Conservation (phyloP, 2,113 vertebrate species). For the Oenanthe oenanthe region DNA sequence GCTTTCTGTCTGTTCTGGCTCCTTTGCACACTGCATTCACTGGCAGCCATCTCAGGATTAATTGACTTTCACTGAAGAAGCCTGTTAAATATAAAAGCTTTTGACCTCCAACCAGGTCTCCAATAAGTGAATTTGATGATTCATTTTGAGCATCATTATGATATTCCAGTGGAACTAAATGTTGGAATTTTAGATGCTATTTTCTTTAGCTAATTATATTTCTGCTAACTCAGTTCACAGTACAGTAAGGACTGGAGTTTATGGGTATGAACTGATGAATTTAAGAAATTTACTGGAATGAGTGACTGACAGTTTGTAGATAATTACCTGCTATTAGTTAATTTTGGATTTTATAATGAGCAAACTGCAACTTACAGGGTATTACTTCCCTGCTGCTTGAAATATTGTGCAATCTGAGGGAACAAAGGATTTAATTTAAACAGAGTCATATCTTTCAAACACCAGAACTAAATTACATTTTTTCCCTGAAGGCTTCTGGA, state of each 20-base stretch:
- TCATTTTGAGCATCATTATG: background rate
- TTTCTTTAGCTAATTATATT: background rate
- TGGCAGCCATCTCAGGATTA: background rate
- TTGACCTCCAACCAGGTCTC: background rate
- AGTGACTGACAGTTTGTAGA: background rate
- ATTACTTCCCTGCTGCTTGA: background rate
- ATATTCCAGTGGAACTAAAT: background rate
- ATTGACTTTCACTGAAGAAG: background rate
- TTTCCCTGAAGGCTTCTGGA: background rate
- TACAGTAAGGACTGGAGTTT: background rate
- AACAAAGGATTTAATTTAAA: slow-evolving; percentile 33
- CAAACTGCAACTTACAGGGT: background rate
- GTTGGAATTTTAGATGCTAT: background rate
- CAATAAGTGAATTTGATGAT: background rate
- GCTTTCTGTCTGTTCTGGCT: background rate
- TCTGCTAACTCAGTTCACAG: background rate
- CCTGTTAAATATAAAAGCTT: background rate
- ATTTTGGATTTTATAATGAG: background rate
- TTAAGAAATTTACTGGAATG: background rate
- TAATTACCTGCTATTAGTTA: slow-evolving; percentile 1
- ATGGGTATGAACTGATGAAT: background rate
- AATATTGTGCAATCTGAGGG: background rate
- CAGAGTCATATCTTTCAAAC: background rate
- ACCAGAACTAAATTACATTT: background rate
- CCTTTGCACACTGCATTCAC: background rate